Percentiles rank a stretch among this genome's conserved stretches.
Conservation (phyloP, 2,797 vertebrate species). For the Oreochromis mossambicus region DNA sequence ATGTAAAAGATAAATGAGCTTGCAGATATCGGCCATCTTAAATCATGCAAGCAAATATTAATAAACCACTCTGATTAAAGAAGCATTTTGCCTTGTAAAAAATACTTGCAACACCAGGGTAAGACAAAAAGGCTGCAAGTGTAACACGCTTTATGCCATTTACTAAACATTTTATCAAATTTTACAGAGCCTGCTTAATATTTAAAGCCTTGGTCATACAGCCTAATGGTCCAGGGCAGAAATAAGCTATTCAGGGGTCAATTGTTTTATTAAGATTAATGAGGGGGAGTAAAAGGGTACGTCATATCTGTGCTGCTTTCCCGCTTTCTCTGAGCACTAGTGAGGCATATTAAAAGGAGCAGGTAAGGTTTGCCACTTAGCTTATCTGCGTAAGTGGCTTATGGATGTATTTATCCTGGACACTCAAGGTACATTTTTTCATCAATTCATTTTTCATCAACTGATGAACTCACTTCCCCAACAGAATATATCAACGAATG, state of each 20-base stretch:
- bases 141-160: constrained; percentile 60
- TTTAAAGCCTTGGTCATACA: constrained; percentile 75
- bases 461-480: constrained; percentile 55
- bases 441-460: constrained; percentile 71
- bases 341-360: constrained; percentile 70
- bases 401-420: constrained; percentile 71
- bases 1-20: constrained; percentile 36
- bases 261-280: constrained; percentile 82
- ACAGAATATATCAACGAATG: constrained; percentile 41
- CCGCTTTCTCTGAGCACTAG: constrained; percentile 59
- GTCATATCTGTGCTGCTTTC: constrained; percentile 69
- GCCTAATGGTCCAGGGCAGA: constrained; percentile 73
- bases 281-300: constrained; percentile 72
- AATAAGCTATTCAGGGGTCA: constrained; percentile 80
- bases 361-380: constrained; percentile 71
- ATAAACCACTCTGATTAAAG: constrained; percentile 63
- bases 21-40: constrained; percentile 53
- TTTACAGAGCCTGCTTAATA: constrained; percentile 77
- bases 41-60: constrained; percentile 66
- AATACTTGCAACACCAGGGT: constrained; percentile 61
- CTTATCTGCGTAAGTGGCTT: constrained; percentile 73
- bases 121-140: constrained; percentile 35
- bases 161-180: constrained; percentile 78
- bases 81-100: constrained; percentile 67
- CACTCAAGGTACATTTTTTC: constrained; percentile 60